phyloP scores from a whole-genome alignment of 2,888 invertebrate genomes.

The Melitaea athalia region DNA sequence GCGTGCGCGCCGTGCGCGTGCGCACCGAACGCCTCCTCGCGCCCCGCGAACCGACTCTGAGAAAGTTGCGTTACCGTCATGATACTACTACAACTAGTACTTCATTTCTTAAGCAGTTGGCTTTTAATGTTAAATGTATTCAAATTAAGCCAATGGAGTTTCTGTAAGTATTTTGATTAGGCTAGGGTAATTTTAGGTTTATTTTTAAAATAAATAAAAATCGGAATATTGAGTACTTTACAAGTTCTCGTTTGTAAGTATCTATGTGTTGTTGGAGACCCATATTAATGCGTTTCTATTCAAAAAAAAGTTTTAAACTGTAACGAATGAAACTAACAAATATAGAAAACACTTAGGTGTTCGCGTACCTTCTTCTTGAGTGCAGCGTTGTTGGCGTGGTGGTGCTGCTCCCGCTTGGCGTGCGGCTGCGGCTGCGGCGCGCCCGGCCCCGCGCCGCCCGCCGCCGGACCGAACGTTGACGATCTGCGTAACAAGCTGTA shows the following conservation, averaged over 20 bases:
- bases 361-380: constrained; percentile 69
- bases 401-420: constrained; percentile 68
- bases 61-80: background rate
- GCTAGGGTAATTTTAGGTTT: too few relatives aligned
- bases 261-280: too few relatives aligned
- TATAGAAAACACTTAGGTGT: constrained; percentile 25
- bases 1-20: constrained; percentile 51
- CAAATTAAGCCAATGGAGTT: too few relatives aligned
- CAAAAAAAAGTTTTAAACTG: too few relatives aligned
- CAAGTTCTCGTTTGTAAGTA: too few relatives aligned
- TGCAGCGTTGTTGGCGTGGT: constrained; percentile 56
- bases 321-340: background rate
- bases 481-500: constrained; percentile 44
- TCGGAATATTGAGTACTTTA: too few relatives aligned
- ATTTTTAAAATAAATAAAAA: too few relatives aligned
- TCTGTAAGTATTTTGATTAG: too few relatives aligned
- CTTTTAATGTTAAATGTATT: too few relatives aligned
- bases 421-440: constrained; percentile 52
- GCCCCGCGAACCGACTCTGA: constrained; percentile 63
- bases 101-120: too few relatives aligned
- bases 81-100: background rate
- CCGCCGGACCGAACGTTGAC: constrained; percentile 61
- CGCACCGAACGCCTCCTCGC: constrained; percentile 48
- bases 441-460: constrained; percentile 45
- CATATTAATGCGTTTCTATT: too few relatives aligned